Percentiles rank a stretch among this genome's conserved stretches.
Conservation (phyloP, 2,797 vertebrate species). For the Danio choprae region DNA sequence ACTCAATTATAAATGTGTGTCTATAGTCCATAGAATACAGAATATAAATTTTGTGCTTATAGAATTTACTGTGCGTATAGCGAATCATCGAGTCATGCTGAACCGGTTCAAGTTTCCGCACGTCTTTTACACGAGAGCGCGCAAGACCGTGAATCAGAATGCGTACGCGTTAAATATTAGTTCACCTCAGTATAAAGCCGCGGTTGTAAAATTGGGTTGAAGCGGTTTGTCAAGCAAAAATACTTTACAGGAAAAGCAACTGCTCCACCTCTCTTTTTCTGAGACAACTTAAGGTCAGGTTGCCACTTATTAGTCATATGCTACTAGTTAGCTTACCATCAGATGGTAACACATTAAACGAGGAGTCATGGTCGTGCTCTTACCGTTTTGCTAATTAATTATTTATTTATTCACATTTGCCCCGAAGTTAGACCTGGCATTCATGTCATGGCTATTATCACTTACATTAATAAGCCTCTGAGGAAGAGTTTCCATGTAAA, state of each 20-base stretch:
- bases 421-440: background rate
- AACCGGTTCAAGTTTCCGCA: background rate
- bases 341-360: background rate
- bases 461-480: background rate
- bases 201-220: background rate
- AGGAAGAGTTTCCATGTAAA: constrained; percentile 8
- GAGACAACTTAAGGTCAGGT: no score
- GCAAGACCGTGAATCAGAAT: no score
- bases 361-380: background rate
- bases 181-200: background rate
- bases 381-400: background rate
- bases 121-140: no score
- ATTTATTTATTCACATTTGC: background rate
- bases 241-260: background rate
- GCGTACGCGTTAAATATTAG: background rate
- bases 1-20: no score
- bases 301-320: background rate
- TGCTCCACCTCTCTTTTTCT: no score
- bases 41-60: no score
- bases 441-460: background rate
- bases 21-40: no score
- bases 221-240: background rate
- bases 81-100: background rate
- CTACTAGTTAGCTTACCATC: background rate
- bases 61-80: no score